A percentile compares a stretch with the other conserved stretches of the same genome.
Evolutionary conservation across 2,113 vertebrate genomes (phyloP).

Genomic region (Laticauda laticaudata): DNA sequence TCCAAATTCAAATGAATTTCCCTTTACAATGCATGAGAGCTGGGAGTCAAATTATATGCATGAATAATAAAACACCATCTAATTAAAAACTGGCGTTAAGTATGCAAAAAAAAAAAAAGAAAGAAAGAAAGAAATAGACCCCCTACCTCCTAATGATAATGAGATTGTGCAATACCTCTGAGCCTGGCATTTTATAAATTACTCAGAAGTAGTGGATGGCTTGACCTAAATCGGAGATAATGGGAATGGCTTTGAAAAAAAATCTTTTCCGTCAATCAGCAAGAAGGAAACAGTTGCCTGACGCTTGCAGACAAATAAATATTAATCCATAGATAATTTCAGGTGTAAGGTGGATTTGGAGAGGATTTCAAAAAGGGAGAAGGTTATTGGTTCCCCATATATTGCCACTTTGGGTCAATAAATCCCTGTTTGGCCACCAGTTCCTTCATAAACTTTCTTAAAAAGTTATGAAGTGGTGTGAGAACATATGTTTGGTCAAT

Average conservation of each 20-base stretch:
- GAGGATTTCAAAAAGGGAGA: not conserved
- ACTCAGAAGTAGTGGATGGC: slow-evolving; percentile 89
- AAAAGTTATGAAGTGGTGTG: not conserved
- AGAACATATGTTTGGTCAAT: not conserved
- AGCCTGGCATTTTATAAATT: slow-evolving; percentile 97
- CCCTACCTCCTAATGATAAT: slow-evolving; percentile 90
- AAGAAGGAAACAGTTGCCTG: slow-evolving; percentile 34
- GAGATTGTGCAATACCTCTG: slow-evolving; percentile 97
- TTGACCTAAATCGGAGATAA: slow-evolving; percentile 88
- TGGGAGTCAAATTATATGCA: slow-evolving; percentile 98
- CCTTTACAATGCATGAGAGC: slow-evolving; percentile 74
- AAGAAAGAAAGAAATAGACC: no score
- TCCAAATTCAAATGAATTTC: slow-evolving; percentile 75
- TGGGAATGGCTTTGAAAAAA: slow-evolving; percentile 72
- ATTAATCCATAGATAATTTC: slow-evolving; percentile 10
- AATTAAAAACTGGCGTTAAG: slow-evolving; percentile 99
- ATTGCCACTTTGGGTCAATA: not conserved
- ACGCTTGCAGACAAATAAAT: slow-evolving; percentile 25
- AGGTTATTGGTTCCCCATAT: not conserved
- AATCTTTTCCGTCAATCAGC: slow-evolving; percentile 45
- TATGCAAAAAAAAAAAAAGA: slow-evolving; percentile 89
- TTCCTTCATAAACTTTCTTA: not conserved
- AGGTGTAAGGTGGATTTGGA: slow-evolving; percentile 19
- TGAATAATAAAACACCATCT: slow-evolving; percentile 99
- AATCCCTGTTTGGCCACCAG: not conserved